These are phyloP conservation scores for Crocallis elinguaria DNA, from an alignment of 2,888 invertebrate genomes.

Conservation along the genomic window DNA sequence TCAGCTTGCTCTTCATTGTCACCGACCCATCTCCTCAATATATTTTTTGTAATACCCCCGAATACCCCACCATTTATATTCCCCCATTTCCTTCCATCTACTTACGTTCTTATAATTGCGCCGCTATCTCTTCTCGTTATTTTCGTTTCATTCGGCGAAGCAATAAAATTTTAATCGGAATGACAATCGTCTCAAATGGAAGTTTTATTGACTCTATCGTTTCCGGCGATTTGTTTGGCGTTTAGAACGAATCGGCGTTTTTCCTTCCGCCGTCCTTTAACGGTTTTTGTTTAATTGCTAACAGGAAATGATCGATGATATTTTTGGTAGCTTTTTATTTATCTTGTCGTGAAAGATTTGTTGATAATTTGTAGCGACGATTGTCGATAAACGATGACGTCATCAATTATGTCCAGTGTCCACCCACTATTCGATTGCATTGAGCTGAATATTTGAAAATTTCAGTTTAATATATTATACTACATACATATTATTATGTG, in stretches of 20 bases:
- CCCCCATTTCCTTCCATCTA: conserved; percentile 10
- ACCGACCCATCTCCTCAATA: too few relatives aligned
- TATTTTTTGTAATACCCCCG: too few relatives aligned
- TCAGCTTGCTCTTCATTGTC: too few relatives aligned
- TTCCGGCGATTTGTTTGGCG: conserved; percentile 28
- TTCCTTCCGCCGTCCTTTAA: conserved; percentile 15
- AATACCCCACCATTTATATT: neutral
- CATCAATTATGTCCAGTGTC: too few relatives aligned
- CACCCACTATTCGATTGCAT: too few relatives aligned
- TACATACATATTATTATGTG: too few relatives aligned
- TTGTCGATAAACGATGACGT: neutral
- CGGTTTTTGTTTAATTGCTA: conserved; percentile 20
- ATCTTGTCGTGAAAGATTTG: neutral
- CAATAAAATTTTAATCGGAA: conserved; percentile 36
- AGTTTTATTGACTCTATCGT: conserved; percentile 30
- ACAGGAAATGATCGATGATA: neutral
- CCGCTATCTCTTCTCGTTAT: conserved; percentile 27
- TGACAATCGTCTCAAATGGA: conserved; percentile 29
- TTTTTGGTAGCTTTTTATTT: neutral
- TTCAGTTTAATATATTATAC: too few relatives aligned
- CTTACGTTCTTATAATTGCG: conserved; percentile 22
- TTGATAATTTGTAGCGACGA: neutral
- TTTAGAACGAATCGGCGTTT: conserved; percentile 22
- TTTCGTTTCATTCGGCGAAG: conserved; percentile 28
- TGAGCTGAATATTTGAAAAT: too few relatives aligned